Evolutionary conservation across 2,888 invertebrate genomes (phyloP).

Genomic region (Anthrax anthrax): DNA sequence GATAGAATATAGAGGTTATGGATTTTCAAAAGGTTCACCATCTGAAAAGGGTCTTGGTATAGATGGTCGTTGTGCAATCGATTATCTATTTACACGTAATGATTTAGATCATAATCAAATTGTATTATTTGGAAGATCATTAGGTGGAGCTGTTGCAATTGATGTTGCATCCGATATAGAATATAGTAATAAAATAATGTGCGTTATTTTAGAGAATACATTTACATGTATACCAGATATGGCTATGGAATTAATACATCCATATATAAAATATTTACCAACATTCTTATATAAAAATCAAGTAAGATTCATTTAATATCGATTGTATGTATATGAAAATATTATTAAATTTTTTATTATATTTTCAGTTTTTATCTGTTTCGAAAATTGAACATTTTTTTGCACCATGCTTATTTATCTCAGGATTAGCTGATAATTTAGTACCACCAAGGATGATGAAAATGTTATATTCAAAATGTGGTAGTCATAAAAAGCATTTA

Average conservation of each 20-base stretch:
- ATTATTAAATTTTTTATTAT: neutral
- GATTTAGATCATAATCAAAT: constrained; percentile 77
- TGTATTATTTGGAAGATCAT: constrained; percentile 72
- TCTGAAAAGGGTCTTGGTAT: constrained; percentile 74
- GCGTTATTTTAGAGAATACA: constrained; percentile 83
- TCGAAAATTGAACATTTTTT: constrained; percentile 58
- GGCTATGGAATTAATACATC: constrained; percentile 55
- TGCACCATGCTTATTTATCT: constrained; percentile 73
- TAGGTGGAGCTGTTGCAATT: constrained; percentile 84
- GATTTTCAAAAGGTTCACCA: constrained; percentile 76
- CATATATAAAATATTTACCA: constrained; percentile 61
- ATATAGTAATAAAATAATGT: constrained; percentile 68
- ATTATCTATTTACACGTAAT: constrained; percentile 63
- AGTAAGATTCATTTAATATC: constrained; percentile 37
- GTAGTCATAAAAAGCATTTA: constrained; percentile 61
- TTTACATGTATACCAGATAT: constrained; percentile 91
- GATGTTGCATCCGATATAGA: constrained; percentile 65
- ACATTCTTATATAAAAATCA: constrained; percentile 80
- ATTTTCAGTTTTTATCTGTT: constrained; percentile 50
- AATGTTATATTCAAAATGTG: constrained; percentile 59
- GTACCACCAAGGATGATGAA: constrained; percentile 88
- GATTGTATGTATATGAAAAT: neutral
- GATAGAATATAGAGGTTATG: constrained; percentile 93
- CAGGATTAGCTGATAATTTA: constrained; percentile 71
- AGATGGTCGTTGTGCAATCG: constrained; percentile 77